These are phyloP conservation scores for Drosophila lacteicornis DNA, from an alignment of 1,140 invertebrate species.

Conservation along the genomic window DNA sequence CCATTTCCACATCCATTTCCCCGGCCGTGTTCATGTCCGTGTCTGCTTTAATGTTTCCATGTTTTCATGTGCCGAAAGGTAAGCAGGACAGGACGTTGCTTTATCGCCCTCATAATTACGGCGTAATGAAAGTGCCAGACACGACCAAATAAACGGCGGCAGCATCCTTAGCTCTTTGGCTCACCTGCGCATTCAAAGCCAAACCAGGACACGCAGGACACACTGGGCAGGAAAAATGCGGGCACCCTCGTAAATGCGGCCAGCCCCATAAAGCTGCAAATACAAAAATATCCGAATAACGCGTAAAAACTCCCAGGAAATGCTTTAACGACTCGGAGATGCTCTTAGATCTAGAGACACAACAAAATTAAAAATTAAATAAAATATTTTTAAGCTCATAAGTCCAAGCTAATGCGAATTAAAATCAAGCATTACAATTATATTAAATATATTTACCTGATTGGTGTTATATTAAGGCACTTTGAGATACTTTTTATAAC, in stretches of 20 bases:
- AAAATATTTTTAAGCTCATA: no score
- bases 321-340: conserved; percentile 24
- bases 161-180: conserved; percentile 19
- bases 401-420: background rate
- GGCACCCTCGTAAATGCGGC: conserved; percentile 64
- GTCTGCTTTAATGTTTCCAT: conserved; percentile 15
- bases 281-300: conserved; percentile 58
- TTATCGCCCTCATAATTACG: conserved; percentile 69
- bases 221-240: conserved; percentile 22
- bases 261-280: conserved; percentile 48
- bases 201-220: conserved; percentile 8
- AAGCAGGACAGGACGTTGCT: conserved; percentile 47
- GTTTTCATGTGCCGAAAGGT: conserved; percentile 42
- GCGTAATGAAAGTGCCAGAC: conserved; percentile 72
- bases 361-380: background rate
- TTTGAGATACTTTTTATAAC: no score
- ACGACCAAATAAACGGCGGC: conserved; percentile 60
- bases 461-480: no score
- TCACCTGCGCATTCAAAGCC: conserved; percentile 33
- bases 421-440: no score
- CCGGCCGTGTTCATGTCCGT: conserved; percentile 9
- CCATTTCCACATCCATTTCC: conserved; percentile 19
- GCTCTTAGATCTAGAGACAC: conserved; percentile 3
- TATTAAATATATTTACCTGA: background rate
- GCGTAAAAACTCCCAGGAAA: conserved; percentile 32